Evolutionary conservation across 2,888 invertebrate species (phyloP), one percentile per base, ranked within the genome.

Genomic region (Pediacus dermestoides): DNA sequence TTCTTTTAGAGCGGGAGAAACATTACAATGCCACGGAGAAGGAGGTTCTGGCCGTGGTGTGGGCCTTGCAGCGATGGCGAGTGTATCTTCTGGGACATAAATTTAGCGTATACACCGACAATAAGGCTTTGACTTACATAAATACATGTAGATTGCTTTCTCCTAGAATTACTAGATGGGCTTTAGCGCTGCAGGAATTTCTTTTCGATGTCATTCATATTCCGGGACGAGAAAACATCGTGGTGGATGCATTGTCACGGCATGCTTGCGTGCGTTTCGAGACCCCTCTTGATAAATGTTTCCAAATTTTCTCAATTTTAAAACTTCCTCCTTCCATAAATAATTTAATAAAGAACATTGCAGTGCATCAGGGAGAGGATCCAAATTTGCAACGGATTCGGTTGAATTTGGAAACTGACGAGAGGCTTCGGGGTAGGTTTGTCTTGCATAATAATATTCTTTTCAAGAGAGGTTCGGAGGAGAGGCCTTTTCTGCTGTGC

Each of bases 101-200:
- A 12, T 47, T 61, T 16, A 31, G 46, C 0, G 42, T 60, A 3
- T 30, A 47, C 9, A 58, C 55, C 1, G 61, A 60, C 30, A 55
- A 58, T 39, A 40, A 50, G 11, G 44, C 48, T 1, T 34, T 58
- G 1, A 48, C 42, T 1, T 61, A 58, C 32, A 18, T 62, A 4
- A 44, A 49, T 9, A 44, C 35, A 0, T 58, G 60, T 23, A 39
- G 46, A 3, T 42, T 55, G 21, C 44, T 46, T 4, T 52, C 42
- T 6, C 41, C 46, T 1, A 41, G 58, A 3, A 30, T 62, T 1
- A 44, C 39, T 3, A 31, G 53, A 1, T 62, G 60, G 57, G 43
- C 46, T 12, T 13, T 53, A 1, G 35, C 42, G 3, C 31, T 59
- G 4, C 51, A 56, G 12, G 51, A 53, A 34, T 61, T 48, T 37